These are phyloP conservation scores for Coenobita brevimanus DNA, from an alignment of 1,140 invertebrate genomes.

Conservation along the genomic window DNA sequence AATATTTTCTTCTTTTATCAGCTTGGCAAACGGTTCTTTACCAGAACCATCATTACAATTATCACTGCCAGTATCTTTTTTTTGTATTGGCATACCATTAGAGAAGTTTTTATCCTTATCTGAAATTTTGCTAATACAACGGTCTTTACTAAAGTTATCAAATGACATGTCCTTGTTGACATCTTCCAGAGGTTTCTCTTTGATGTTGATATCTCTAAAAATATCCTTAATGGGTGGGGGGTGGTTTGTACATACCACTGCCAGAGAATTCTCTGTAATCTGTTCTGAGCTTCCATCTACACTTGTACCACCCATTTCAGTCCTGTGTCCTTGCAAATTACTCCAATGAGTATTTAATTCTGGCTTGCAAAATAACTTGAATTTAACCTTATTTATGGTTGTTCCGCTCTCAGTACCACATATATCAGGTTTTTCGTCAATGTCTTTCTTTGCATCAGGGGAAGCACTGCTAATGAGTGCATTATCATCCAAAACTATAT, in stretches of 20 bases:
- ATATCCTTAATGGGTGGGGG: constrained; percentile 52
- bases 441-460: constrained; percentile 20
- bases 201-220: constrained; percentile 49
- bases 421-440: constrained; percentile 44
- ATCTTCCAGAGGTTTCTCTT: constrained; percentile 49
- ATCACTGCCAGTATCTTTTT: neutral
- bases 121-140: constrained; percentile 35
- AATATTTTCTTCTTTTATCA: constrained; percentile 45
- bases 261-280: neutral
- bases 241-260: constrained; percentile 49
- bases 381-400: neutral
- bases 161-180: constrained; percentile 51
- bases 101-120: neutral
- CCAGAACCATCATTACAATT: neutral
- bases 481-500: no score
- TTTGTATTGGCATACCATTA: neutral
- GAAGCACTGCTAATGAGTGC: no score
- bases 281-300: neutral
- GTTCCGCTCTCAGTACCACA: neutral
- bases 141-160: constrained; percentile 54
- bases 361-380: neutral
- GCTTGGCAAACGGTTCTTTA: constrained; percentile 48
- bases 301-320: neutral
- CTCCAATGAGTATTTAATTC: neutral
- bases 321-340: no score